Evolutionary conservation across 2,888 invertebrate genomes (phyloP).

Genomic region (Lymantria monacha): DNA sequence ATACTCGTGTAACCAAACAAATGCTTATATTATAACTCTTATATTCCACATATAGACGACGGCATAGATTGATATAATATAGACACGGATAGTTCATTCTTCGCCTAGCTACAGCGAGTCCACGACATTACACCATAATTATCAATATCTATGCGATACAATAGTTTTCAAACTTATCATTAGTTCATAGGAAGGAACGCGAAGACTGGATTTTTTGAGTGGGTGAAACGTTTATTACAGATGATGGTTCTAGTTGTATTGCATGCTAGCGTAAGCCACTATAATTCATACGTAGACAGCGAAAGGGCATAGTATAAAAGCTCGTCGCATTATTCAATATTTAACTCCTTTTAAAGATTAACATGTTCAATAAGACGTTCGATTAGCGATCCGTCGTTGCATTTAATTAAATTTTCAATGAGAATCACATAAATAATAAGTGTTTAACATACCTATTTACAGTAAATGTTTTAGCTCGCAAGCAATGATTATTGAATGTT

Average conservation of each 20-base stretch:
- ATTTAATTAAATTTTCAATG: conserved; percentile 1
- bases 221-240: conserved; percentile 34
- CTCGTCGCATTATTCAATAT: conserved; percentile 10
- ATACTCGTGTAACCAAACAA: neutral
- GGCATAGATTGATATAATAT: too few species aligned
- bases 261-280: conserved; percentile 34
- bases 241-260: conserved; percentile 36
- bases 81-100: neutral
- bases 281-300: conserved; percentile 11
- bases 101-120: neutral
- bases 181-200: conserved; percentile 49
- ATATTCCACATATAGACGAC: too few species aligned
- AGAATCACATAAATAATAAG: conserved; percentile 9
- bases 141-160: conserved; percentile 3
- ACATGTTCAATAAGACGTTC: conserved; percentile 1
- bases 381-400: conserved; percentile 1
- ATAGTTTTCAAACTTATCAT: conserved; percentile 12
- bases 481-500: conserved; percentile 15
- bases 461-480: conserved; percentile 13
- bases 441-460: conserved; percentile 14
- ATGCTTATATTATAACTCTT: too few species aligned
- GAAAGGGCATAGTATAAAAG: conserved; percentile 8
- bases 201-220: conserved; percentile 57
- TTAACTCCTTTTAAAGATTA: neutral
- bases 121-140: neutral